Conservation (phyloP, 2,888 invertebrate species). For the Tryphoninae sp. region DNA sequence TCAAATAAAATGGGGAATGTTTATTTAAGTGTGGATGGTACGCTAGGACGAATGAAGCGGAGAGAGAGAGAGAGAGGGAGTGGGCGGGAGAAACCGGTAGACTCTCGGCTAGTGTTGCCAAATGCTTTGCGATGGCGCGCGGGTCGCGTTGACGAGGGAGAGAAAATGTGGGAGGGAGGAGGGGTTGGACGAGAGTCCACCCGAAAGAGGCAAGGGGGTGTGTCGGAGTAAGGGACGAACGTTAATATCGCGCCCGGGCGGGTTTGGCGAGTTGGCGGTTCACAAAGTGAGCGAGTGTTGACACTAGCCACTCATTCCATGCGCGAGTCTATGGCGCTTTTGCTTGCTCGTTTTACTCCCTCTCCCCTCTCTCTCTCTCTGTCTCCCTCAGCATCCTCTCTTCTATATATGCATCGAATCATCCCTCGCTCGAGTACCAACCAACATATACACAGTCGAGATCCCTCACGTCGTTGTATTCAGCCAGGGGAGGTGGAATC, state of each 20-base stretch:
- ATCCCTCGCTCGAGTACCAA: conserved; percentile 62
- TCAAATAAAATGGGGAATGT: conserved; percentile 77
- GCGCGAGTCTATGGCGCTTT: conserved; percentile 42
- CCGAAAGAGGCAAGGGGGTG: conserved; percentile 50
- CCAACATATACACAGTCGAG: conserved; percentile 55
- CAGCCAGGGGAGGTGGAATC: conserved; percentile 36
- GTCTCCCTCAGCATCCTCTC: conserved; percentile 64
- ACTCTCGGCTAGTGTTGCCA: conserved; percentile 15
- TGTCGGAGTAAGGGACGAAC: conserved; percentile 71
- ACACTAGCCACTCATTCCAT: conserved; percentile 77
- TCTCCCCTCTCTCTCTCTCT: conserved; percentile 58
- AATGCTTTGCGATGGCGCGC: conserved; percentile 35
- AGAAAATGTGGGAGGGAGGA: conserved; percentile 15
- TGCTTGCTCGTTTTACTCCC: conserved; percentile 37
- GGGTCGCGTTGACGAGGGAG: conserved; percentile 57
- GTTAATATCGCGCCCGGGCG: conserved; percentile 78
- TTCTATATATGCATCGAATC: conserved; percentile 64
- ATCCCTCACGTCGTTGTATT: conserved; percentile 49
- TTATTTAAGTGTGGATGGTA: conserved; percentile 74
- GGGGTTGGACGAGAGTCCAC: conserved; percentile 1
- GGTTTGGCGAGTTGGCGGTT: conserved; percentile 77
- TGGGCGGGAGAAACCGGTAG: conserved; percentile 3
- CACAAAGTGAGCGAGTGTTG: conserved; percentile 81
- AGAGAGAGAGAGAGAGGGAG: neutral
- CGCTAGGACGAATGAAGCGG: conserved; percentile 15